Conservation (phyloP, 2,888 invertebrate species). For the Lithosia quadra region DNA sequence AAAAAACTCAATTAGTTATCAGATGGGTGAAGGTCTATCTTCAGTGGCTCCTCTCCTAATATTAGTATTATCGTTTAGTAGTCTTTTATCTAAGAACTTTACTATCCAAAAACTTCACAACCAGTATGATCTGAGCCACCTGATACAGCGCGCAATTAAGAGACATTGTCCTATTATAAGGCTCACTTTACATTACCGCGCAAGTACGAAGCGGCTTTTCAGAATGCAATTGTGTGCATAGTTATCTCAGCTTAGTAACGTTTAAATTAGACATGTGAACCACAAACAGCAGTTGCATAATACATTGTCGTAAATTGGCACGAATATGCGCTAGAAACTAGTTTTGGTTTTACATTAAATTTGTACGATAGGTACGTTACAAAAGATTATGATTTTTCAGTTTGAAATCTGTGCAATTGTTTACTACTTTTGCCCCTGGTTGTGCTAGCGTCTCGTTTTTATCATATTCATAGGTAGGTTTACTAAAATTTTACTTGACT, state of each 20-base stretch:
- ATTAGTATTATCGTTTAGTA: not conserved
- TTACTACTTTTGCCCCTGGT: too few relatives aligned
- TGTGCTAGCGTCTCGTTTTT: too few relatives aligned
- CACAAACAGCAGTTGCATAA: not conserved
- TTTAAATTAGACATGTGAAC: not conserved
- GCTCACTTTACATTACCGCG: not conserved
- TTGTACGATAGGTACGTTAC: not conserved
- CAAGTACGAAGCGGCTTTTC: not conserved
- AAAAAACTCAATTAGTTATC: too few relatives aligned
- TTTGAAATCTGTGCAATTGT: too few relatives aligned
- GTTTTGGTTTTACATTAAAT: not conserved
- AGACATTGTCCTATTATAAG: slow-evolving; percentile 66
- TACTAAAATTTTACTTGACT: too few relatives aligned
- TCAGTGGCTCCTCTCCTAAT: too few relatives aligned
- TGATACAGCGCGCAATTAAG: slow-evolving; percentile 67
- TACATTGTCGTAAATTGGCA: not conserved
- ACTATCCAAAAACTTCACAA: slow-evolving; percentile 36
- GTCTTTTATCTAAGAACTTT: slow-evolving; percentile 15
- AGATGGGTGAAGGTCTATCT: too few relatives aligned
- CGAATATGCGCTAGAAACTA: not conserved
- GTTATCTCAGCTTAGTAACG: not conserved
- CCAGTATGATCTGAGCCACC: slow-evolving; percentile 48
- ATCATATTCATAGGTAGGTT: too few relatives aligned
- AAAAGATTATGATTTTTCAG: not conserved
- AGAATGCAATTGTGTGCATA: not conserved